Conservation (phyloP, 2,888 invertebrate species). For the Cremastobaeus sp. region DNA sequence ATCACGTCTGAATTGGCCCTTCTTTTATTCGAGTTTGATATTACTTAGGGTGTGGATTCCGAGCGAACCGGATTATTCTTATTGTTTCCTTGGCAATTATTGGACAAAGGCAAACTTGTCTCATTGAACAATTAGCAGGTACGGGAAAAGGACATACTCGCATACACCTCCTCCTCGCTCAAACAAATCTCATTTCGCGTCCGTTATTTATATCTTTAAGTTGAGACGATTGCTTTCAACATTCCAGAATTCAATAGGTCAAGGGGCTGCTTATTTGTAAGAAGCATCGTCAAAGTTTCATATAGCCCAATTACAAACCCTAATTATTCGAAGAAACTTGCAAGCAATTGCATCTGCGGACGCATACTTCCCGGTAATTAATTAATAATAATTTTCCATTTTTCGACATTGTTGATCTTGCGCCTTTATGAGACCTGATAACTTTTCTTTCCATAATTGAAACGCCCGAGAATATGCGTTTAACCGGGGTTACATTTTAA, state of each 20-base stretch:
- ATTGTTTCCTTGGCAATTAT: conserved; percentile 75
- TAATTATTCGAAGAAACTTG: conserved; percentile 16
- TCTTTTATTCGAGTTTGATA: conserved; percentile 74
- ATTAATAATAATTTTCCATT: no score
- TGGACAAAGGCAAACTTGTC: conserved; percentile 76
- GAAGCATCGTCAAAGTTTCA: conserved; percentile 18
- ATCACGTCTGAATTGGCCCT: conserved; percentile 54
- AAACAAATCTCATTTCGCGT: conserved; percentile 30
- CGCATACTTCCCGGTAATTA: no score
- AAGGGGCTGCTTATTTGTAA: conserved; percentile 20
- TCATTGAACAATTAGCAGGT: no score
- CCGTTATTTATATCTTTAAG: conserved; percentile 48
- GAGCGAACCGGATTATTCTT: conserved; percentile 64
- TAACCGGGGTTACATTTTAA: no score
- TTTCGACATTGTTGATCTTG: no score
- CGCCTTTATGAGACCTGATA: no score
- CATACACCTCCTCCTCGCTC: background rate
- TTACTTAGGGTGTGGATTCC: conserved; percentile 68
- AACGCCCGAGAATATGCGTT: no score
- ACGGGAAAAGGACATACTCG: no score
- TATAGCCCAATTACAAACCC: conserved; percentile 4
- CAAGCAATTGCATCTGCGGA: no score
- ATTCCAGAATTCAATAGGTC: conserved; percentile 15
- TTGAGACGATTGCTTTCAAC: conserved; percentile 16
- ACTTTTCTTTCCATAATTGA: no score